A percentile compares a stretch with the other conserved stretches of the same genome.
phyloP scores from a whole-genome alignment of 1,140 invertebrate genomes.

The Polypedilum pembai region DNA sequence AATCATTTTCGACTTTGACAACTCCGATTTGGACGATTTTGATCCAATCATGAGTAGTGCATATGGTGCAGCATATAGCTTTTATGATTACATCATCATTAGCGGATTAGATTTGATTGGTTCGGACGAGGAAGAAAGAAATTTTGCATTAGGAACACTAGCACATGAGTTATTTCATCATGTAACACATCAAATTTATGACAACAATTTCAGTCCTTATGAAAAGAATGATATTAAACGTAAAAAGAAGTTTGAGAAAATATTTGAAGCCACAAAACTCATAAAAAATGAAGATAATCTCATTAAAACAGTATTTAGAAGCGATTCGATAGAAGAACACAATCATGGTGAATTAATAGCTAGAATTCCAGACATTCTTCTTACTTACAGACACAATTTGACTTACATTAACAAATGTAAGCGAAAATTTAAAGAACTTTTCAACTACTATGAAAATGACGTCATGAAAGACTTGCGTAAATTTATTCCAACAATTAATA shows the following conservation, averaged over 20 bases:
- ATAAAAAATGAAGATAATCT: neutral
- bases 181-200: neutral
- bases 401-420: neutral
- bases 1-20: neutral
- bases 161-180: neutral
- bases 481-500: neutral
- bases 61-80: slow-evolving; percentile 10
- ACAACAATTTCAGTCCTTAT: neutral
- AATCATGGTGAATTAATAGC: slow-evolving; percentile 1
- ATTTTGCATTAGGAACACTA: neutral
- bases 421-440: neutral
- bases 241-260: neutral
- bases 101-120: neutral
- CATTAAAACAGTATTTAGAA: neutral
- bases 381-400: neutral
- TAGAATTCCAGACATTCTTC: neutral
- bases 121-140: neutral
- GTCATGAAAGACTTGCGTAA: neutral
- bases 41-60: neutral
- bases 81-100: neutral
- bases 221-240: neutral
- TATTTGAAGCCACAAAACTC: neutral
- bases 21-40: neutral
- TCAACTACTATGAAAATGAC: neutral
- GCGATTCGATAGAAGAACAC: neutral